Evolutionary conservation across 2,797 vertebrate genomes (phyloP), one percentile per base, ranked within the genome.

Genomic region (Amphiprion clarkii): DNA sequence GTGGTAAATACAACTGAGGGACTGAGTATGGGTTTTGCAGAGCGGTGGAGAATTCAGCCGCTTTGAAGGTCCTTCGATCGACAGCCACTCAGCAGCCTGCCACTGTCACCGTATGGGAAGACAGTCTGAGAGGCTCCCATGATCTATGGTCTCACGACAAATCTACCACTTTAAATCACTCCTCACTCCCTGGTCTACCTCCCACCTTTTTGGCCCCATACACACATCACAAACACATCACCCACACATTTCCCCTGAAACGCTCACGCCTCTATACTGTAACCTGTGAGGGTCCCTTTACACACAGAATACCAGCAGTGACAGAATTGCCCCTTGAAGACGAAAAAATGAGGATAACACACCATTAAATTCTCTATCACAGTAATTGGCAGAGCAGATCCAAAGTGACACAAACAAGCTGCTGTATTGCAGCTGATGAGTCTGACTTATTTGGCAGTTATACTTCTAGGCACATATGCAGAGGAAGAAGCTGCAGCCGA

Each of bases 151-250:
- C 75, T 84, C 77, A 77, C 65, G 39, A 85, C 88, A 93, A 94
- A 93, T 93, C 90, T 71, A 82, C 16, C 73, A 67, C 78, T 82
- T 87, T 93, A 94, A 94, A 94, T 94, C 92, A 93, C 63, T 73
- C 75, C 79, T 33, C 64, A 23, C 73, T 79, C 72, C 58, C 36
- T 0, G 40, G 67, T 60, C 52, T 6, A 57, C 63, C 58, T 79
- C 69, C 58, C 60, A 70, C 49, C 53, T 59, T 71, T 54, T 56
- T 60, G 62, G 60, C 69, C 78, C 78, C 55, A 67, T 54, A 81
- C 74, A 72, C 77, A 66, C 78, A 61, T 78, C 46, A 56, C 13
- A 36, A 58, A 63, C 67, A 59, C 64, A 64, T 64, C 46, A 27
- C 40, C 69, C 59, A 8, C 29, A 44, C 57, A 58, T 57, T 74